Conservation (phyloP, 2,797 vertebrate species). For the Helarctos malayanus region DNA sequence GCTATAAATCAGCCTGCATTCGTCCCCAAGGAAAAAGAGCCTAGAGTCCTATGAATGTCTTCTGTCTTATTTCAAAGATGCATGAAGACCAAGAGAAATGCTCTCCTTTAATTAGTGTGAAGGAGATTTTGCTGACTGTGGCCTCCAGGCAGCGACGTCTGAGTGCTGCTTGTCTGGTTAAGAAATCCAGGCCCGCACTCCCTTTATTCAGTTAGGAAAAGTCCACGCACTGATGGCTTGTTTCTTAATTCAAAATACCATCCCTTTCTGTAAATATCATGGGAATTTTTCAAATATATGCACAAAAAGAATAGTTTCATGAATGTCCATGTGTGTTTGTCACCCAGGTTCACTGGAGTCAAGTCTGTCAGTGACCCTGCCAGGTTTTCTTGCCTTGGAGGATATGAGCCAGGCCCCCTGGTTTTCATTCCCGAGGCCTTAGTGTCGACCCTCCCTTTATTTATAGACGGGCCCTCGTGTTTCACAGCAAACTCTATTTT, state of each 20-base stretch:
- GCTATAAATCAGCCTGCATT: background rate
- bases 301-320: background rate
- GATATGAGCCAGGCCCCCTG: background rate
- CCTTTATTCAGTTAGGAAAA: background rate
- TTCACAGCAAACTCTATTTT: background rate
- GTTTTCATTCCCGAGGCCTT: background rate
- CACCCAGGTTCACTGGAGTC: background rate
- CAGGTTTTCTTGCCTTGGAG: background rate
- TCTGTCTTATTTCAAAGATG: background rate
- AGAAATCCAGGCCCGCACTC: background rate
- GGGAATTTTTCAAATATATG: background rate
- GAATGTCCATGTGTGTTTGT: background rate
- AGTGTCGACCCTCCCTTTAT: background rate
- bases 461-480: background rate
- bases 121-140: background rate
- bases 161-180: background rate
- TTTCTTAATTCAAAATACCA: background rate
- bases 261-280: background rate
- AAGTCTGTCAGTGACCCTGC: too few relatives aligned
- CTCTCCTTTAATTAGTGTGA: background rate
- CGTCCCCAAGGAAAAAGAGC: background rate
- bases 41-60: fast-evolving
- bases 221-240: background rate
- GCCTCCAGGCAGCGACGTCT: background rate
- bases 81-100: background rate